phyloP scores from a whole-genome alignment of 2,888 invertebrate genomes.

The Apocheima hispidaria region DNA sequence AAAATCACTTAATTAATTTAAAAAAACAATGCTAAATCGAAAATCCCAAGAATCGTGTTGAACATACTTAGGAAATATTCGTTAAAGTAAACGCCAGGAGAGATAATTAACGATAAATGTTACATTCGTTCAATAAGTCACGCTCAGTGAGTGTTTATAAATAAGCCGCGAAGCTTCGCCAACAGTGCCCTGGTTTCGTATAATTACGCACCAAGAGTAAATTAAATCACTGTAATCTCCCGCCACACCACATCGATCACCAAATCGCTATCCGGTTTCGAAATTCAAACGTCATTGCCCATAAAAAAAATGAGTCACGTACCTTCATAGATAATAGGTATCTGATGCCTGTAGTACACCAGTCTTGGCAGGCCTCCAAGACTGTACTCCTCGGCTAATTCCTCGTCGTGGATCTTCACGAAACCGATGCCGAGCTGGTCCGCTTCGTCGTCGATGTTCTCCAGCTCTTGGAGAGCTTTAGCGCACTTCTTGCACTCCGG shows the following conservation, averaged over 20 bases:
- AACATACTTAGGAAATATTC: slow-evolving; percentile 4
- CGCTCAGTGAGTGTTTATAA: slow-evolving; percentile 41
- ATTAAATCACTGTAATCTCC: slow-evolving; percentile 45
- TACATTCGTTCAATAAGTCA: slow-evolving; percentile 10
- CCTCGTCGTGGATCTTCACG: slow-evolving; percentile 97
- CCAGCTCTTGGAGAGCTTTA: slow-evolving; percentile 95
- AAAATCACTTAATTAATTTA: too few species aligned
- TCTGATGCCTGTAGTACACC: slow-evolving; percentile 97
- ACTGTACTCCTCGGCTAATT: slow-evolving; percentile 96
- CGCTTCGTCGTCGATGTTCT: slow-evolving; percentile 97
- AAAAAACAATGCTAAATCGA: neutral
- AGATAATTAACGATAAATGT: slow-evolving; percentile 18
- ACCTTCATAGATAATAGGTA: slow-evolving; percentile 98
- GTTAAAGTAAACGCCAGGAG: slow-evolving; percentile 7
- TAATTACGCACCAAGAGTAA: slow-evolving; percentile 44
- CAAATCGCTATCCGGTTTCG: slow-evolving; percentile 56
- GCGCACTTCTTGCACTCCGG: slow-evolving; percentile 97
- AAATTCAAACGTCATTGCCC: slow-evolving; percentile 61
- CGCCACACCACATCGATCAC: slow-evolving; percentile 50
- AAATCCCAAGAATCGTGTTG: neutral
- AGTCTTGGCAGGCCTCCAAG: slow-evolving; percentile 94
- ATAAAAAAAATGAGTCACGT: slow-evolving; percentile 70
- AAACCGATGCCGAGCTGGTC: slow-evolving; percentile 97
- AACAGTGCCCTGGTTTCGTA: slow-evolving; percentile 41
- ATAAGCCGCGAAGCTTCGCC: slow-evolving; percentile 39